A percentile compares a stretch with the other conserved stretches of the same genome.
phyloP scores from a whole-genome alignment of 2,113 vertebrate species.

The Sterrhoptilus dennistouni region DNA sequence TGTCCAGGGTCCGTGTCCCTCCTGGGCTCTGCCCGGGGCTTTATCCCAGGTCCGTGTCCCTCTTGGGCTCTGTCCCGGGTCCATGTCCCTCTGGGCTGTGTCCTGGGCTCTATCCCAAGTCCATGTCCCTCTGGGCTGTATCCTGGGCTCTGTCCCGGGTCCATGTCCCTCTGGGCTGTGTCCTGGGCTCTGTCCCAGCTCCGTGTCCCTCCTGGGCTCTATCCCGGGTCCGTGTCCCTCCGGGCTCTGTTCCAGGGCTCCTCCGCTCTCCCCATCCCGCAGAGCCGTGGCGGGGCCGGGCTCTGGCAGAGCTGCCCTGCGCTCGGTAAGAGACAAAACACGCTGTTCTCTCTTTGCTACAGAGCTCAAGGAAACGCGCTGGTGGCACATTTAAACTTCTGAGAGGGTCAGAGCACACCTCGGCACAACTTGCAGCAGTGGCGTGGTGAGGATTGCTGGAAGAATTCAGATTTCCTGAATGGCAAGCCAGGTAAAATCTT shows the following conservation, averaged over 20 bases:
- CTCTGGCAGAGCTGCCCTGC: not conserved
- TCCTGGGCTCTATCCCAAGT: not conserved
- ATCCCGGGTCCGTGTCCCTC: not conserved
- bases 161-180: not conserved
- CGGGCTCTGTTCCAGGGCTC: not conserved
- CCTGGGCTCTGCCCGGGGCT: no score
- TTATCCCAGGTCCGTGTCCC: not conserved
- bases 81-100: not conserved
- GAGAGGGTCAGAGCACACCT: not conserved
- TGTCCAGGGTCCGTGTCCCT: not conserved
- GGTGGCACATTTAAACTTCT: not conserved
- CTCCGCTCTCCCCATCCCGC: not conserved
- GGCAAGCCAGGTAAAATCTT: conserved; percentile 23
- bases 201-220: no score
- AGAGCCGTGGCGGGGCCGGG: not conserved
- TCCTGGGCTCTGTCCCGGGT: not conserved
- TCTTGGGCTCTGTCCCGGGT: not conserved
- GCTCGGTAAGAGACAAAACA: not conserved
- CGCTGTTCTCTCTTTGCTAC: rapidly evolving
- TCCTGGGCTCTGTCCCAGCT: no score
- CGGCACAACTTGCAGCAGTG: rapidly evolving
- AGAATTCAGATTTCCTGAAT: not conserved
- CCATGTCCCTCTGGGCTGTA: not conserved
- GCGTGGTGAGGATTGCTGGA: not conserved
- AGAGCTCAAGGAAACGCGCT: not conserved